Evolutionary conservation across 2,113 vertebrate species (phyloP).

Genomic region (Rostratula benghalensis): DNA sequence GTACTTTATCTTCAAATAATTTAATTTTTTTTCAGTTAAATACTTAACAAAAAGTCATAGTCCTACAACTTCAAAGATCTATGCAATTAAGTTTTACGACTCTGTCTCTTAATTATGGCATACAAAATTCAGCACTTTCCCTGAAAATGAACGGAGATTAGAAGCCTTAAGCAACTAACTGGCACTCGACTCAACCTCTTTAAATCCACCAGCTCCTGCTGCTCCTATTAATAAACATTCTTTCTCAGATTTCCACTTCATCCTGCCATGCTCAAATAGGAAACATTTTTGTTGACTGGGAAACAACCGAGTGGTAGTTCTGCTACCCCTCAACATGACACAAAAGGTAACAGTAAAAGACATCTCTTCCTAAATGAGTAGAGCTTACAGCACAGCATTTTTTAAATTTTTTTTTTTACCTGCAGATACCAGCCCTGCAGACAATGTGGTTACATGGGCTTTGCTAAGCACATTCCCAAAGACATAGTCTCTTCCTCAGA

Average conservation of each 20-base stretch:
- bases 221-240: conserved; percentile 19
- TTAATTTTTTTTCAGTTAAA: not conserved
- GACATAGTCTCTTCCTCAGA: not conserved
- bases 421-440: not conserved
- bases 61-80: not conserved
- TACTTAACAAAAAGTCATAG: not conserved
- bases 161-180: not conserved
- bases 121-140: not conserved
- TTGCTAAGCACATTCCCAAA: not conserved
- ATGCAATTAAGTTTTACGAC: not conserved
- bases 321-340: not conserved
- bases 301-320: not conserved
- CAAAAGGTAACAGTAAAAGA: not conserved
- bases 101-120: not conserved
- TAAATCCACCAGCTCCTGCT: not conserved
- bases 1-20: conserved; percentile 34
- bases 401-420: not conserved
- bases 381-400: not conserved
- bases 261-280: not conserved
- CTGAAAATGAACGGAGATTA: not conserved
- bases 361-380: not conserved
- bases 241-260: conserved; percentile 15
- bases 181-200: not conserved
- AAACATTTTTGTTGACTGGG: not conserved
- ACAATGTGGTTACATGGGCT: not conserved